Evolutionary conservation across 1,140 invertebrate genomes (phyloP).

Genomic region (Calliphora vicina): DNA sequence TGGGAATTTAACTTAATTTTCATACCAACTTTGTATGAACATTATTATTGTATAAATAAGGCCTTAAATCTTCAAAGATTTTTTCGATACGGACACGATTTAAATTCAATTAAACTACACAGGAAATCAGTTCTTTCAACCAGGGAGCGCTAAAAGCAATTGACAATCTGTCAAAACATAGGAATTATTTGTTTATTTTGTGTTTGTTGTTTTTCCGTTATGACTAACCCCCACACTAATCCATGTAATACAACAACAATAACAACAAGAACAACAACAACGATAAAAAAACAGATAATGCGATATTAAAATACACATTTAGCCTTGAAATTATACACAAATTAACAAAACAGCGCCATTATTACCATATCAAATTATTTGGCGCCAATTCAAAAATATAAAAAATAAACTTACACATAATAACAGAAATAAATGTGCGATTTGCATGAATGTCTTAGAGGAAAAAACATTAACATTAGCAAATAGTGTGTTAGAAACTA

Average conservation of each 20-base stretch:
- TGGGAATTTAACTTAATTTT: too few species aligned
- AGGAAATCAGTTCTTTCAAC: too few species aligned
- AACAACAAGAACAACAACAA: too few species aligned
- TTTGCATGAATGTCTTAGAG: neutral
- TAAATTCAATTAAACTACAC: too few species aligned
- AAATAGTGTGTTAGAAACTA: neutral
- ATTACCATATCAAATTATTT: conserved; percentile 3
- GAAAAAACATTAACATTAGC: neutral
- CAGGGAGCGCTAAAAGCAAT: neutral
- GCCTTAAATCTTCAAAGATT: too few species aligned
- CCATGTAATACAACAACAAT: neutral
- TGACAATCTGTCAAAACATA: neutral
- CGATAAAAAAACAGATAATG: too few species aligned
- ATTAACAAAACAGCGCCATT: neutral
- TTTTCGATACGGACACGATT: too few species aligned
- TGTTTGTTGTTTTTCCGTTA: neutral
- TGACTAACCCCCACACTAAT: neutral
- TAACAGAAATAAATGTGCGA: neutral
- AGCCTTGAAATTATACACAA: conserved; percentile 16
- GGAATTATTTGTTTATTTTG: neutral
- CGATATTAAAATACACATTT: neutral
- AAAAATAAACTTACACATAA: neutral
- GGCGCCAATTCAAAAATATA: neutral
- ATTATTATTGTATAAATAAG: too few species aligned
- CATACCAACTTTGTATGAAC: too few species aligned